Evolutionary conservation across 2,113 vertebrate species (phyloP).

Genomic region (Psilopogon haemacephalus): DNA sequence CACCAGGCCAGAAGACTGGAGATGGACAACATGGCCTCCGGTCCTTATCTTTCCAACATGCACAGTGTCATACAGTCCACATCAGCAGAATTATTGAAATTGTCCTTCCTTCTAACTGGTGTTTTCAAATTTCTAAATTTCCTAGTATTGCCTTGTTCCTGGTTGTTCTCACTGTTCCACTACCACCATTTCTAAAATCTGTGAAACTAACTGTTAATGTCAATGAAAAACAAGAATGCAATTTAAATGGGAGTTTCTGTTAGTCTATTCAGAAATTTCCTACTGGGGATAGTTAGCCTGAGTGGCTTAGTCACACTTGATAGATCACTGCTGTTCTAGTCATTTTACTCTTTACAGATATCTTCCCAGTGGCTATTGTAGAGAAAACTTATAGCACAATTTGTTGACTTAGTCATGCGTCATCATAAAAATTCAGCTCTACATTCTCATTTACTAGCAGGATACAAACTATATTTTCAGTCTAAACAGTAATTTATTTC

Average conservation of each 20-base stretch:
- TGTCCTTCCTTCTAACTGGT: not conserved
- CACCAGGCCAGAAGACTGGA: not conserved
- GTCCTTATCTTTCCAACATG: not conserved
- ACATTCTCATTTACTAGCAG: not conserved
- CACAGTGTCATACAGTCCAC: not conserved
- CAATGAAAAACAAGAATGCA: not conserved
- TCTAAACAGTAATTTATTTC: not conserved
- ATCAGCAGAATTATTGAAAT: not conserved
- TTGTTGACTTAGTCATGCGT: not conserved
- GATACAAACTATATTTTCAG: not conserved
- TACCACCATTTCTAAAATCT: not conserved
- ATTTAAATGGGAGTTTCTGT: not conserved
- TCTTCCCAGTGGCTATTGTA: not conserved
- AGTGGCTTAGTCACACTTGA: not conserved
- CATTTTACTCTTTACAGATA: not conserved
- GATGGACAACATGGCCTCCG: not conserved
- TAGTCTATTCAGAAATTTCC: not conserved
- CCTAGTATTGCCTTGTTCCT: not conserved
- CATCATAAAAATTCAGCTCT: not conserved
- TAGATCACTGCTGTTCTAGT: not conserved
- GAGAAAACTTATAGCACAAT: not conserved
- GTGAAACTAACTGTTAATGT: not conserved
- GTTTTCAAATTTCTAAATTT: not conserved
- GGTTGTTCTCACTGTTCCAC: not conserved
- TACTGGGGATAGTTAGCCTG: not conserved